phyloP scores from a whole-genome alignment of 2,113 vertebrate species.

The Euleptes europaea region DNA sequence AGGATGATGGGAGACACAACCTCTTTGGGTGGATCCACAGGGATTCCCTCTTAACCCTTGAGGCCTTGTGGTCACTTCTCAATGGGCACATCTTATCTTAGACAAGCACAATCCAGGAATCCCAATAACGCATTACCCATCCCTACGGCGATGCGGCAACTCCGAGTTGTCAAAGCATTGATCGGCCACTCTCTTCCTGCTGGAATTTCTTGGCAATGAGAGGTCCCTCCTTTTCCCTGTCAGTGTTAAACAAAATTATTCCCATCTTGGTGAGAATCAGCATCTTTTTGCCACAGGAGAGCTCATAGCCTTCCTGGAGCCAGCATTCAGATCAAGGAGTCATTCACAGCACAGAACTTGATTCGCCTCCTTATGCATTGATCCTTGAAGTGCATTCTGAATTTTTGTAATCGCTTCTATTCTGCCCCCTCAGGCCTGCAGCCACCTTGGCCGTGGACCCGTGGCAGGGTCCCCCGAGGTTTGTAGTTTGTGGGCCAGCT shows the following conservation, averaged over 20 bases:
- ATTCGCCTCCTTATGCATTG: neutral
- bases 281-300: neutral
- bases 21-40: neutral
- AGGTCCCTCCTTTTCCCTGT: neutral
- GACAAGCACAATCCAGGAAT: neutral
- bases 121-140: too few relatives aligned
- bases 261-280: neutral
- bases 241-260: too few relatives aligned
- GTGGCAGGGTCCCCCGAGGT: neutral
- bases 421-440: neutral
- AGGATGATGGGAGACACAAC: neutral
- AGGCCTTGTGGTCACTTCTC: neutral
- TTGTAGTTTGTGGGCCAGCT: neutral
- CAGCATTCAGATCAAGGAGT: neutral
- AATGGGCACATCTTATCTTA: neutral
- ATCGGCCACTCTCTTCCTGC: neutral
- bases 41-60: too few relatives aligned
- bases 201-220: neutral
- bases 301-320: neutral
- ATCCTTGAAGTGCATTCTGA: neutral
- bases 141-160: too few relatives aligned
- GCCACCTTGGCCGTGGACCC: neutral
- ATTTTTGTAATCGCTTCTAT: neutral
- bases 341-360: neutral
- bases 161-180: neutral